A percentile compares a stretch with the other conserved stretches of the same genome.
phyloP scores from a whole-genome alignment of 1,140 invertebrate species.

The Bombus breviceps region DNA sequence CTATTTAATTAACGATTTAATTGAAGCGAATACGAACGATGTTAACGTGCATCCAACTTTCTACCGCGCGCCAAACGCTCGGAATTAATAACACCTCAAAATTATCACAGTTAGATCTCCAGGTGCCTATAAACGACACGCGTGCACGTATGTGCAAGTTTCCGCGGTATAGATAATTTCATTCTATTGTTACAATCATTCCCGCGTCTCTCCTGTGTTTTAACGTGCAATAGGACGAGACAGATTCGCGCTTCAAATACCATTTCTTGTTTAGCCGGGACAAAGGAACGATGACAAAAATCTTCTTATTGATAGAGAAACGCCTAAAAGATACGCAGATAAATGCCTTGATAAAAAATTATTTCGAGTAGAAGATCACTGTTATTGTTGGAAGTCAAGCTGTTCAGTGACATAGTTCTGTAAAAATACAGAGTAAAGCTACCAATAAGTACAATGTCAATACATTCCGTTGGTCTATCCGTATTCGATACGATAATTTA shows the following conservation, averaged over 20 bases:
- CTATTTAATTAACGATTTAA: constrained; percentile 49
- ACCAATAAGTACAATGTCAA: too few relatives aligned
- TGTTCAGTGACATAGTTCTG: too few relatives aligned
- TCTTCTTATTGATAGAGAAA: background rate
- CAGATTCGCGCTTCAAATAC: background rate
- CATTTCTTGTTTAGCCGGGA: background rate
- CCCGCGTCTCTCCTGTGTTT: background rate
- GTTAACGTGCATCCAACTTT: constrained; percentile 35
- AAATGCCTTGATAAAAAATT: background rate
- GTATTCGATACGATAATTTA: too few relatives aligned
- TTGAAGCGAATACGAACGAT: constrained; percentile 25
- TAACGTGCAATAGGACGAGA: background rate
- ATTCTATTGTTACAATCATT: background rate
- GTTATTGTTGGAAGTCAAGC: too few relatives aligned
- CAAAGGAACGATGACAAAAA: background rate
- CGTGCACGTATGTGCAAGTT: too few relatives aligned
- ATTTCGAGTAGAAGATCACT: too few relatives aligned
- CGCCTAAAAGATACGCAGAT: background rate
- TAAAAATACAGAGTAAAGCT: too few relatives aligned
- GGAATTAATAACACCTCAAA: constrained; percentile 36
- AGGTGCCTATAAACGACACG: constrained; percentile 5
- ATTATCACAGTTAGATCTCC: background rate
- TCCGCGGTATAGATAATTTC: background rate
- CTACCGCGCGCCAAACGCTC: background rate
- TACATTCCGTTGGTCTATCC: too few relatives aligned